Conservation (phyloP, 2,888 invertebrate species). For the Carpatolechia fugitivella region DNA sequence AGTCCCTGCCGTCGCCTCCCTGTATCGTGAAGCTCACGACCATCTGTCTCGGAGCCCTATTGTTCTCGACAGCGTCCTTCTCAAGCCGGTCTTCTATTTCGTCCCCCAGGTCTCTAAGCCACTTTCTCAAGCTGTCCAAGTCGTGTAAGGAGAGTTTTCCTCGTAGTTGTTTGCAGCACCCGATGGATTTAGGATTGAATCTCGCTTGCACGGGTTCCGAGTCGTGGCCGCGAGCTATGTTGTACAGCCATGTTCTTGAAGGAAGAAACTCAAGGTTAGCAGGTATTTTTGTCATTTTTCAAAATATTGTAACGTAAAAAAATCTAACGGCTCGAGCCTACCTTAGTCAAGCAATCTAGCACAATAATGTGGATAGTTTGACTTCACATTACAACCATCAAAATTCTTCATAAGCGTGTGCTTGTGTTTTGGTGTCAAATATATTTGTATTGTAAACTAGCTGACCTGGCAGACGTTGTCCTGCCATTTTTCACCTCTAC, state of each 20-base stretch:
- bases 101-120: constrained; percentile 88
- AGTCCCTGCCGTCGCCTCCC: constrained; percentile 73
- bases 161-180: constrained; percentile 96
- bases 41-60: constrained; percentile 87
- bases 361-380: too few relatives aligned
- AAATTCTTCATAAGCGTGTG: too few relatives aligned
- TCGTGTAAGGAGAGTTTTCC: constrained; percentile 87
- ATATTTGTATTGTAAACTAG: too few relatives aligned
- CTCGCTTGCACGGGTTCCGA: constrained; percentile 91
- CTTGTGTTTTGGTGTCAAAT: too few relatives aligned
- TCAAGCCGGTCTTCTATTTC: constrained; percentile 92
- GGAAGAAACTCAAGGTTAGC: not conserved
- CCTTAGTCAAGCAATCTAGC: too few relatives aligned
- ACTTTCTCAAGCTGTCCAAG: constrained; percentile 84
- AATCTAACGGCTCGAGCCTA: too few relatives aligned
- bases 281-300: too few relatives aligned
- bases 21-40: constrained; percentile 85
- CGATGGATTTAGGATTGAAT: constrained; percentile 94
- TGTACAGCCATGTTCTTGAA: constrained; percentile 89
- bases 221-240: constrained; percentile 92
- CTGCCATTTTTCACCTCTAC: too few relatives aligned
- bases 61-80: constrained; percentile 89
- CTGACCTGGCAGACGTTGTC: too few relatives aligned
- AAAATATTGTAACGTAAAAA: too few relatives aligned
- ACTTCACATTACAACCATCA: too few relatives aligned